phyloP scores from a whole-genome alignment of 1,140 invertebrate genomes.

The Lasioglossum baleicum region DNA sequence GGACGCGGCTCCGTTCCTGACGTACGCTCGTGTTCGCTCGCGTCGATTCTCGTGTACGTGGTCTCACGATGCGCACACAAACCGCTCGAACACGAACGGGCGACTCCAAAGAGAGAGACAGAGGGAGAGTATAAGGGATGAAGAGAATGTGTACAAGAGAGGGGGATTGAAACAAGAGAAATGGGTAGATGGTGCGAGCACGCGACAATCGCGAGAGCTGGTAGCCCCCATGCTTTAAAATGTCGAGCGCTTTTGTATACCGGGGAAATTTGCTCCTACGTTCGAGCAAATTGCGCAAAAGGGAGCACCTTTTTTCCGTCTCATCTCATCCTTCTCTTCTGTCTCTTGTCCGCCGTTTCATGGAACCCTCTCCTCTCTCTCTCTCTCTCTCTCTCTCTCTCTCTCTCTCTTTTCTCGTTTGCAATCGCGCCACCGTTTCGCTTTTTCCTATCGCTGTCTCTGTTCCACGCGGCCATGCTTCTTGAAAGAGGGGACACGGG shows the following conservation, averaged over 20 bases:
- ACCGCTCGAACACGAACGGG: neutral
- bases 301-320: slow-evolving; percentile 48
- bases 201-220: slow-evolving; percentile 29
- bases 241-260: slow-evolving; percentile 44
- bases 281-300: slow-evolving; percentile 40
- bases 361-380: slow-evolving; percentile 11
- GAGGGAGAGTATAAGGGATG: neutral
- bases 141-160: too few relatives aligned
- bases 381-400: slow-evolving; percentile 7
- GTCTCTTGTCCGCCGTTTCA: slow-evolving; percentile 47
- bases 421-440: neutral
- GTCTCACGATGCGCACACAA: neutral
- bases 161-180: neutral
- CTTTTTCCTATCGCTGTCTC: neutral
- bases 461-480: neutral
- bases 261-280: slow-evolving; percentile 38
- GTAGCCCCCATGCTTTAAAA: slow-evolving; percentile 30
- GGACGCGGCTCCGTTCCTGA: slow-evolving; percentile 45
- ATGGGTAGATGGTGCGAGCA: slow-evolving; percentile 14
- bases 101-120: neutral
- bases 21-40: slow-evolving; percentile 35
- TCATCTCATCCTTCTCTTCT: slow-evolving; percentile 43
- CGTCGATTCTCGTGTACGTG: slow-evolving; percentile 33
- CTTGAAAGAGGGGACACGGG: slow-evolving; percentile 27
- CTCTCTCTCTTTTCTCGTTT: neutral